Evolutionary conservation across 2,888 invertebrate species (phyloP).

Genomic region (Amiota mariae): DNA sequence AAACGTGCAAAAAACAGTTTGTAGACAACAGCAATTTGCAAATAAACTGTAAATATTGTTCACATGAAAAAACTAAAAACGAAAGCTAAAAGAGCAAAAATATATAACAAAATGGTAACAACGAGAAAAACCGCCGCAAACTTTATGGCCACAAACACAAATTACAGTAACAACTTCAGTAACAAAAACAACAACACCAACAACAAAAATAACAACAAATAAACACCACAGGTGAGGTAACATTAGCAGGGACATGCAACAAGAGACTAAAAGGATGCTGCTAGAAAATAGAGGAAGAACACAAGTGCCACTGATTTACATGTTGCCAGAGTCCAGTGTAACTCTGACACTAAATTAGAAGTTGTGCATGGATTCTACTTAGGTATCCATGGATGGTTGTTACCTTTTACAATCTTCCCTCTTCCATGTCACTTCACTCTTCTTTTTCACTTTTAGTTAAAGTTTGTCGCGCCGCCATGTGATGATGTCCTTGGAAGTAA

Average conservation of each 20-base stretch:
- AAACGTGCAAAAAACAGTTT: constrained; percentile 32
- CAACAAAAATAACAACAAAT: constrained; percentile 37
- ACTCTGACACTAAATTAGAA: constrained; percentile 66
- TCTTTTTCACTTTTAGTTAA: constrained; percentile 18
- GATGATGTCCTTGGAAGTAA: neutral
- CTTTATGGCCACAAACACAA: constrained; percentile 62
- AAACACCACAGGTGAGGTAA: constrained; percentile 14
- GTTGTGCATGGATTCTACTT: constrained; percentile 52
- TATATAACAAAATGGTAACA: constrained; percentile 33
- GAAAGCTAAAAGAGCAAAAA: constrained; percentile 28
- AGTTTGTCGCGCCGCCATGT: neutral
- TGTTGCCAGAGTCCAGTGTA: constrained; percentile 46
- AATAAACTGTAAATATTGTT: constrained; percentile 53
- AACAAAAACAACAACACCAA: constrained; percentile 44
- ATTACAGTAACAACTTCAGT: constrained; percentile 53
- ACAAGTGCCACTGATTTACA: constrained; percentile 61
- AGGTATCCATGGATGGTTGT: constrained; percentile 23
- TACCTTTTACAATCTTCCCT: constrained; percentile 2
- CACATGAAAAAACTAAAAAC: constrained; percentile 31
- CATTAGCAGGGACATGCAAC: neutral
- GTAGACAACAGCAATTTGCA: constrained; percentile 37
- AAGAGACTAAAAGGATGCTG: neutral
- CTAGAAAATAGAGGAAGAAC: constrained; percentile 42
- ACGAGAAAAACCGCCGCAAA: constrained; percentile 38
- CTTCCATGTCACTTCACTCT: constrained; percentile 7